Percentiles rank a stretch among this genome's conserved stretches.
Conservation (phyloP, 2,888 invertebrate genomes). For the Cremastinae sp. region DNA sequence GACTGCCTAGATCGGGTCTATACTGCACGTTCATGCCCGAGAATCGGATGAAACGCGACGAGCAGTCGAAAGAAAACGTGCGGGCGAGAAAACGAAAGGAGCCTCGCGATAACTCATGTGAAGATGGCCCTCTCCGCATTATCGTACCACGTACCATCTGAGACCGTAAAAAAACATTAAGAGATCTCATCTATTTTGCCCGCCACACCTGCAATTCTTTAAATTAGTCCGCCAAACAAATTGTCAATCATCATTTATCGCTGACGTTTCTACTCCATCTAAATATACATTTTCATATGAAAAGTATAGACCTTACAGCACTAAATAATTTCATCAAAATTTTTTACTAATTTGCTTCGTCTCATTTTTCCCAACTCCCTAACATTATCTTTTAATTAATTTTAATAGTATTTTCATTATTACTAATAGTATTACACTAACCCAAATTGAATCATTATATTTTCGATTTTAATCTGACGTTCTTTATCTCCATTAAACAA, state of each 20-base stretch:
- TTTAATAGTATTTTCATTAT: too few species aligned
- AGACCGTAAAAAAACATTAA: slow-evolving; percentile 21
- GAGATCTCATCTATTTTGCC: slow-evolving; percentile 3
- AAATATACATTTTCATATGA: not conserved
- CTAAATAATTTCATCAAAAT: too few species aligned
- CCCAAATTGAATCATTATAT: too few species aligned
- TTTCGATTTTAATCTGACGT: too few species aligned
- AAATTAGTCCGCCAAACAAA: slow-evolving; percentile 1
- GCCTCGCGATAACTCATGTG: slow-evolving; percentile 37
- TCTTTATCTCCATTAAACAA: too few species aligned
- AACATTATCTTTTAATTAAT: too few species aligned
- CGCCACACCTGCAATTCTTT: not conserved
- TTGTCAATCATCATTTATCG: slow-evolving; percentile 1
- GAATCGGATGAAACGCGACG: slow-evolving; percentile 50
- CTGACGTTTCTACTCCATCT: not conserved
- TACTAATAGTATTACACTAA: too few species aligned
- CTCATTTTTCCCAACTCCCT: too few species aligned
- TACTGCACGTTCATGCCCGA: slow-evolving; percentile 29
- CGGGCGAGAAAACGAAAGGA: slow-evolving; percentile 32
- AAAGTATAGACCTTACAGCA: too few species aligned
- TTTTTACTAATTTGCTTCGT: too few species aligned
- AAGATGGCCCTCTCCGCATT: slow-evolving; percentile 36
- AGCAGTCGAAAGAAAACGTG: slow-evolving; percentile 35
- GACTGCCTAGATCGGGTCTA: slow-evolving; percentile 57
- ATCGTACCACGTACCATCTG: slow-evolving; percentile 36